Evolutionary conservation across 2,113 vertebrate genomes (phyloP), one percentile per base, ranked within the genome.

Genomic region (Apodemus sylvaticus): DNA sequence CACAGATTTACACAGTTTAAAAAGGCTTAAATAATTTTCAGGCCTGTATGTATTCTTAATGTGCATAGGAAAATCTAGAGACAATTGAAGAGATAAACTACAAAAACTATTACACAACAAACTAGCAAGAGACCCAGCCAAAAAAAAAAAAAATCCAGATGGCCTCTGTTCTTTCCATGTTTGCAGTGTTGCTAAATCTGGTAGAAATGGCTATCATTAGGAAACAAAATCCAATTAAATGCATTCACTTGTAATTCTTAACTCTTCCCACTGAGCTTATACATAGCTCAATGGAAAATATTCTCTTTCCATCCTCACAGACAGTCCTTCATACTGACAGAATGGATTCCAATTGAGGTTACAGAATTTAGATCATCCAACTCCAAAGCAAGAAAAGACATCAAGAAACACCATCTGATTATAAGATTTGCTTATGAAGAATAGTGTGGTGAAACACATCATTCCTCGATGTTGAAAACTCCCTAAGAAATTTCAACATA

Each of bases 321-420:
- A 79, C 16, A 3, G 73, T 89, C 77, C 36, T 55, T 94, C 42
- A 86, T 51, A 94, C 26, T 39, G 19, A 88, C 31, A 78, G 58
- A 95, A 88, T 73, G 42, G 93, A 97, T 95, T 89, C 39, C 66
- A 96, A 51, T 31, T 89, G 66, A 71, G 62, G 24, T 94, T 82
- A 96, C 24, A 86, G 66, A 94, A 79, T 93, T 95, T 93, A 93
- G 51, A 96, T 96, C 62, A 66, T 94, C 39, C 29, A 93, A 92
- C 20, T 94, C 70, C 58, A 95, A 96, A 97, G 53, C 60, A 86
- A 96, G 85, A 97, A 88, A 96, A 95, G 36, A 53, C 86, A 78
- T 92, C 77, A 94, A 96, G 71, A 88, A 94, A 91, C 29, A 94
- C 48, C 88, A 96, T 93, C 71, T 97, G 90, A 97, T 77, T 76